These are phyloP conservation scores for Noctua janthina DNA, from an alignment of 2,888 invertebrate genomes.

Conservation along the genomic window DNA sequence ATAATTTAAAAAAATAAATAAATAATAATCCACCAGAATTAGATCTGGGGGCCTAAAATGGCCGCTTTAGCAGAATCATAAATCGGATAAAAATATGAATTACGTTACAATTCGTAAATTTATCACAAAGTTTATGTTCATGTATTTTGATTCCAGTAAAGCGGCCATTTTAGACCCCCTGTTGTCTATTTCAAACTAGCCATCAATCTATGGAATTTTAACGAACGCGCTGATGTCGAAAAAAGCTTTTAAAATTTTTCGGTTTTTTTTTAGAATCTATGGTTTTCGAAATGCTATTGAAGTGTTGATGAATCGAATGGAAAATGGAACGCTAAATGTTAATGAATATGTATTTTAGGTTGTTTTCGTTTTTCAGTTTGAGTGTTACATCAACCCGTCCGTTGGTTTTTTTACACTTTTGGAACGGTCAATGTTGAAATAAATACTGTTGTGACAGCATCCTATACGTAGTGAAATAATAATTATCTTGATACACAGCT, in stretches of 20 bases:
- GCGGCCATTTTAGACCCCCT: too few species aligned
- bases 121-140: too few species aligned
- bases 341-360: constrained; percentile 16
- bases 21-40: neutral
- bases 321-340: constrained; percentile 21
- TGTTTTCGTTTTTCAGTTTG: constrained; percentile 3
- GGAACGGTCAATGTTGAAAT: neutral
- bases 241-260: constrained; percentile 10
- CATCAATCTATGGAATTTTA: constrained; percentile 15
- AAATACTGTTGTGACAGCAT: neutral
- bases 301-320: constrained; percentile 11
- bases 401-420: neutral
- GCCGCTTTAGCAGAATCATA: too few species aligned
- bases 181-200: constrained; percentile 4
- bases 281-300: neutral
- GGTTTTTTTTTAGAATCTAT: constrained; percentile 10
- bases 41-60: neutral
- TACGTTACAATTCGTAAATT: too few species aligned
- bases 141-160: too few species aligned
- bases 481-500: neutral
- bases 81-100: too few species aligned
- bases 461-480: neutral
- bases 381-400: neutral
- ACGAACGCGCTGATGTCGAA: neutral
- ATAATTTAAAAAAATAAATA: too few species aligned